Conservation (phyloP, 2,888 invertebrate genomes). For the Petrolisthes cinctipes region DNA sequence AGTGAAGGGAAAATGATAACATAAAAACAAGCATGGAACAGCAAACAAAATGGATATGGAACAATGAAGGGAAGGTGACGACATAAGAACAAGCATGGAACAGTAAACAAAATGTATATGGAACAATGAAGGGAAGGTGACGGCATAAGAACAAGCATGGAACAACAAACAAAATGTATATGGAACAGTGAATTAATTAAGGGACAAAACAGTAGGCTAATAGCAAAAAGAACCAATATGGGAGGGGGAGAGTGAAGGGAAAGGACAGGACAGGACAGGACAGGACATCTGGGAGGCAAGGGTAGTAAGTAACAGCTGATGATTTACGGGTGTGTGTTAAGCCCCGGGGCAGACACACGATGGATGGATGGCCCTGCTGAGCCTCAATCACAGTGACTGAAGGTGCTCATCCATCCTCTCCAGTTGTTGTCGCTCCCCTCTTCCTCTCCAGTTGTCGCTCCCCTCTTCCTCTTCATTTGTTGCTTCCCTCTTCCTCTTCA, state of each 20-base stretch:
- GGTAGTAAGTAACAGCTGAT: neutral
- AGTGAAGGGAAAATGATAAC: neutral
- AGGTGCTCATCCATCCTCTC: constrained; percentile 58
- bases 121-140: neutral
- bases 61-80: constrained; percentile 66
- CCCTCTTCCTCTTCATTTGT: neutral
- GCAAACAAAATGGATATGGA: constrained; percentile 14
- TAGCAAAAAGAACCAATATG: neutral
- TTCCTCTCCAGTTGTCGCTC: neutral
- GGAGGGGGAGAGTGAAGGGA: neutral
- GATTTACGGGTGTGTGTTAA: constrained; percentile 40
- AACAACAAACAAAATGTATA: too few relatives aligned
- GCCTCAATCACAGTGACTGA: constrained; percentile 38
- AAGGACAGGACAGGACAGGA: neutral
- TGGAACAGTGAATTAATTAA: neutral
- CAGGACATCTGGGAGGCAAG: neutral
- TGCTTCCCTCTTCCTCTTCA: neutral
- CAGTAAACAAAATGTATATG: neutral
- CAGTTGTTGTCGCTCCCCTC: neutral
- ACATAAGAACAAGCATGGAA: neutral
- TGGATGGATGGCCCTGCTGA: constrained; percentile 37
- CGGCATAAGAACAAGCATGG: neutral
- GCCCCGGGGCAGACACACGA: constrained; percentile 38
- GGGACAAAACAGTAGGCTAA: neutral
- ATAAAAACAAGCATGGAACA: constrained; percentile 18